Evolutionary conservation across 1,140 invertebrate species (phyloP).

Genomic region (Marisa cornuarietis): DNA sequence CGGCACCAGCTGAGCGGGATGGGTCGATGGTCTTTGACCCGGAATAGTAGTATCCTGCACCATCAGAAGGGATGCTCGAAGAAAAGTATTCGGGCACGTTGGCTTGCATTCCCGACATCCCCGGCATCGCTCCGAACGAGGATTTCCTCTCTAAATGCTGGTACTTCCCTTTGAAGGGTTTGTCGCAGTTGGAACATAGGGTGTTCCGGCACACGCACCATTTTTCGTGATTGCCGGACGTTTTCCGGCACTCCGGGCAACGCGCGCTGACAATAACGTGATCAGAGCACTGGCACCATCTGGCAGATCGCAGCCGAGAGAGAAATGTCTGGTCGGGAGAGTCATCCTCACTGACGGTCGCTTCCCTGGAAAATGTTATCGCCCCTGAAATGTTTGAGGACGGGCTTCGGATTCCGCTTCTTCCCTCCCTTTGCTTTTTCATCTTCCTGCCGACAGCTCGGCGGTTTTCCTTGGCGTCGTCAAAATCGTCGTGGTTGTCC

Average conservation of each 20-base stretch:
- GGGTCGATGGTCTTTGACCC: too few species aligned
- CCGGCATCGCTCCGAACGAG: not conserved
- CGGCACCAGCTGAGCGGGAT: too few species aligned
- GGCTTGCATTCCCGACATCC: not conserved
- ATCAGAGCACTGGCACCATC: slow-evolving; percentile 25
- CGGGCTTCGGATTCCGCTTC: not conserved
- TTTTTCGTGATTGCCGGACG: slow-evolving; percentile 6
- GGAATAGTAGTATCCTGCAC: too few species aligned
- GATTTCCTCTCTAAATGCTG: slow-evolving; percentile 19
- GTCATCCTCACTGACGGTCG: slow-evolving; percentile 5
- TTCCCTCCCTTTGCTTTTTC: too few species aligned
- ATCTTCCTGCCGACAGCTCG: too few species aligned
- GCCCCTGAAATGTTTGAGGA: slow-evolving; percentile 9
- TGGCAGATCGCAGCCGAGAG: slow-evolving; percentile 19
- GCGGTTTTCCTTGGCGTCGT: too few species aligned
- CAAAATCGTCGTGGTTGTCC: too few species aligned
- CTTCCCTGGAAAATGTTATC: slow-evolving; percentile 20
- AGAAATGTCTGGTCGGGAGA: not conserved
- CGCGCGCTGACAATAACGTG: not conserved
- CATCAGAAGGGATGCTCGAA: too few species aligned
- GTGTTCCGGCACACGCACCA: slow-evolving; percentile 18
- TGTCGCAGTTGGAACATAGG: slow-evolving; percentile 12
- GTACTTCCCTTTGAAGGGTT: slow-evolving; percentile 18
- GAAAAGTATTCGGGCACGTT: too few species aligned
- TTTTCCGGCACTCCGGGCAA: slow-evolving; percentile 16